phyloP scores from a whole-genome alignment of 1,140 invertebrate genomes.

The Pseudomyrmex sp. region DNA sequence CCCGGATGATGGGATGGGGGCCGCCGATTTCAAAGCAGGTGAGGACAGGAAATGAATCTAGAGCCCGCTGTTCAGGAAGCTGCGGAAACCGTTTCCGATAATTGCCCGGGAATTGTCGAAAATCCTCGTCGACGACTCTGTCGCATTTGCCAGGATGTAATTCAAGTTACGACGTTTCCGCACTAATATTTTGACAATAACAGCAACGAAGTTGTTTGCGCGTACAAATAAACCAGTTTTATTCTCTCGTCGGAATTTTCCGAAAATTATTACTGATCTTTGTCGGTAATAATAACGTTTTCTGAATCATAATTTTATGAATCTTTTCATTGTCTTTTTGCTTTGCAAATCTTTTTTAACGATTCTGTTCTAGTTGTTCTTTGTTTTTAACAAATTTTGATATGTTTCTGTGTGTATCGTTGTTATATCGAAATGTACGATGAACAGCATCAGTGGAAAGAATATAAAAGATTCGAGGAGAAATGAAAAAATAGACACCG shows the following conservation, averaged over 20 bases:
- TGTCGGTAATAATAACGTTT: neutral
- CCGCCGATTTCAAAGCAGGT: constrained; percentile 61
- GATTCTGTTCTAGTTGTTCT: neutral
- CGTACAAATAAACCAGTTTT: neutral
- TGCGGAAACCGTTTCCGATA: constrained; percentile 60
- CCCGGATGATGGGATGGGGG: constrained; percentile 18
- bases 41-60: constrained; percentile 69
- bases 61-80: constrained; percentile 62
- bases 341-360: neutral
- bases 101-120: constrained; percentile 66
- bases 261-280: neutral
- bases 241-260: neutral
- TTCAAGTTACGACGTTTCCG: constrained; percentile 28
- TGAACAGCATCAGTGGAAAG: neutral
- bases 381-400: constrained; percentile 12
- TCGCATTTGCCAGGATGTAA: constrained; percentile 47
- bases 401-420: neutral
- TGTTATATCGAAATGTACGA: neutral
- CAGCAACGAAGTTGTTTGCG: neutral
- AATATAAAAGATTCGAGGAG: constrained; percentile 41
- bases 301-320: neutral
- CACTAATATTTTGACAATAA: neutral
- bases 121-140: constrained; percentile 31
- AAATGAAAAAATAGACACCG: constrained; percentile 14
- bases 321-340: neutral